Conservation (phyloP, 1,140 invertebrate genomes). For the Gryllus bimaculatus region DNA sequence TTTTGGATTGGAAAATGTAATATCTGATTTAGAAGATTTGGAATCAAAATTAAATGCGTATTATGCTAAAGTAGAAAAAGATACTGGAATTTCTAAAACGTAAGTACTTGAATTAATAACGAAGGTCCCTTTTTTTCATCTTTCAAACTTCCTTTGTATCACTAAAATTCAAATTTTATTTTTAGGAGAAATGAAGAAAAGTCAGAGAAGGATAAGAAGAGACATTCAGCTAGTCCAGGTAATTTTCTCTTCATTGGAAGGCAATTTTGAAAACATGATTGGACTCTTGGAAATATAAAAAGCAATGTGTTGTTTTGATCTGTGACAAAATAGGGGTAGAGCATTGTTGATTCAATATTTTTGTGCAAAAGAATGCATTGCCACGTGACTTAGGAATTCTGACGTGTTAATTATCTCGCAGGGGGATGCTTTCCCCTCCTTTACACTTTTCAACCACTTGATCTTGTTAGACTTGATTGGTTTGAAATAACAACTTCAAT, state of each 20-base stretch:
- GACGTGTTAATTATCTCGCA: too few relatives aligned
- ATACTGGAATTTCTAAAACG: conserved; percentile 43
- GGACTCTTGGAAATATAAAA: too few relatives aligned
- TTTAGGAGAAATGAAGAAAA: conserved; percentile 13
- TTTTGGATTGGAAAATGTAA: conserved; percentile 41
- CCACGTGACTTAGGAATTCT: too few relatives aligned
- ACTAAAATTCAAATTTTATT: background rate
- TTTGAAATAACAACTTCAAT: too few relatives aligned
- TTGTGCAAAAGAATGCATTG: too few relatives aligned
- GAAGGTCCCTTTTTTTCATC: background rate
- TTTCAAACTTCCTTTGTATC: background rate
- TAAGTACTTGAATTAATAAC: conserved; percentile 25
- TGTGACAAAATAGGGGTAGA: too few relatives aligned
- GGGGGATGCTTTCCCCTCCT: too few relatives aligned
- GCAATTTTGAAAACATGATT: too few relatives aligned
- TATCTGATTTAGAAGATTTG: conserved; percentile 59
- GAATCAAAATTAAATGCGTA: conserved; percentile 67
- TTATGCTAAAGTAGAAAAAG: conserved; percentile 67
- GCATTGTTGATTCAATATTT: too few relatives aligned
- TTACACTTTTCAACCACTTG: too few relatives aligned
- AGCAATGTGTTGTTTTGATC: too few relatives aligned
- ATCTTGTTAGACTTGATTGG: too few relatives aligned
- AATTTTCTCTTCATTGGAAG: background rate
- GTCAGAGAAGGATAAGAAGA: conserved; percentile 20
- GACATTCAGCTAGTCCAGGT: conserved; percentile 19